Evolutionary conservation across 2,888 invertebrate species (phyloP).

Genomic region (Drosophila flavopinicola): DNA sequence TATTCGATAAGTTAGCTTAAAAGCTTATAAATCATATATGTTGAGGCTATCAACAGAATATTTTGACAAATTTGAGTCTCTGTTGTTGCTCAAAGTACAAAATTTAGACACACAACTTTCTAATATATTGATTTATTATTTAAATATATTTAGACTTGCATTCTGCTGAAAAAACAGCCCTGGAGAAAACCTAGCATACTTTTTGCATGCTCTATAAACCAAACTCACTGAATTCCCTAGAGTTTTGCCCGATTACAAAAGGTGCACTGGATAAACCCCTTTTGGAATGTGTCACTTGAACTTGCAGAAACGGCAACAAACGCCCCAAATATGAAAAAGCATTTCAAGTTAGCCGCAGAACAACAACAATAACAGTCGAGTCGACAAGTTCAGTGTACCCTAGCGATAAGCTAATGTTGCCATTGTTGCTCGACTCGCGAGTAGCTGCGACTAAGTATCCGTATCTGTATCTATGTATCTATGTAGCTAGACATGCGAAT

Average conservation of each 20-base stretch:
- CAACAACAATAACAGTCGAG: conserved; percentile 17
- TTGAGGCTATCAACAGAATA: too few relatives aligned
- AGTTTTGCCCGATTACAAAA: conserved; percentile 1
- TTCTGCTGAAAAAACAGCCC: not conserved
- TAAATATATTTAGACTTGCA: too few relatives aligned
- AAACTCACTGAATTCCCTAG: too few relatives aligned
- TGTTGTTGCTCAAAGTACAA: too few relatives aligned
- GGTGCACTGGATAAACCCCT: too few relatives aligned
- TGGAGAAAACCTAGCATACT: conserved; percentile 53
- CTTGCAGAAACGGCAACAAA: conserved; percentile 47
- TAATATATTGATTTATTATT: too few relatives aligned
- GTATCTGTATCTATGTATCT: conserved; percentile 20
- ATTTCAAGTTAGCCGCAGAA: conserved; percentile 11
- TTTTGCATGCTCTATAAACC: conserved; percentile 36
- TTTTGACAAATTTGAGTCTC: too few relatives aligned
- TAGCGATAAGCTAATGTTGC: conserved; percentile 57
- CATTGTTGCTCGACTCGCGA: conserved; percentile 7
- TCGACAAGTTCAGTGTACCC: conserved; percentile 66
- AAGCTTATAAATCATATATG: too few relatives aligned
- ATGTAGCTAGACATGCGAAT: conserved; percentile 27
- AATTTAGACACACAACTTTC: too few relatives aligned
- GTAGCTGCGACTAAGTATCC: conserved; percentile 22
- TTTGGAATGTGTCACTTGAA: conserved; percentile 53
- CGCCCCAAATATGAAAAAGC: conserved; percentile 65
- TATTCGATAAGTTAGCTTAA: too few relatives aligned